Percentiles rank a stretch among this genome's conserved stretches.
Conservation (phyloP, 2,888 invertebrate genomes). For the Esperia sulphurella region DNA sequence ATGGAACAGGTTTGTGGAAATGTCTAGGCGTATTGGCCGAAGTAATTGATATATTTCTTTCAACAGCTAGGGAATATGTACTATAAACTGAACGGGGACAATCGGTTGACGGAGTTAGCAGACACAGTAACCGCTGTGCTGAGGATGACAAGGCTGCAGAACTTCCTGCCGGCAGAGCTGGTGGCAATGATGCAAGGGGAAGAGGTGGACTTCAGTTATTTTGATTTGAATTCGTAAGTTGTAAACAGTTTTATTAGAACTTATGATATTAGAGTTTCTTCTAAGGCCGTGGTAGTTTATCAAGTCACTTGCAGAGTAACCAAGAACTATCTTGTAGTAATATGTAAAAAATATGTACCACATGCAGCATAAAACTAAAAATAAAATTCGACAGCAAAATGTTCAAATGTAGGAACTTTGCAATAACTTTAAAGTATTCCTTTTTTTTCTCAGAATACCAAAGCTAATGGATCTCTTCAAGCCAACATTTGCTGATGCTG, state of each 20-base stretch:
- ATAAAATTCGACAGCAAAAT: too few relatives aligned
- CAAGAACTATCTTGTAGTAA: too few relatives aligned
- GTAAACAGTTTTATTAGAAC: not conserved
- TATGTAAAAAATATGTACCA: too few relatives aligned
- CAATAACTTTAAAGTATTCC: too few relatives aligned
- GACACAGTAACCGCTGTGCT: conserved; percentile 61
- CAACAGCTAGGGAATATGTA: conserved; percentile 67
- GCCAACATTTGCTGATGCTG: conserved; percentile 59
- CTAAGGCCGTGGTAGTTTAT: not conserved
- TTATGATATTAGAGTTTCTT: not conserved
- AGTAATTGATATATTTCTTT: too few relatives aligned
- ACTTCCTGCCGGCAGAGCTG: conserved; percentile 72
- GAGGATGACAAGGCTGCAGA: conserved; percentile 56
- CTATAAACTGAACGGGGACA: conserved; percentile 69
- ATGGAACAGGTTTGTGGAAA: too few relatives aligned
- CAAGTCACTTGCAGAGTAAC: too few relatives aligned
- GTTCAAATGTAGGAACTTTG: too few relatives aligned
- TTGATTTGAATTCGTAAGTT: conserved; percentile 59
- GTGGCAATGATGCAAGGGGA: conserved; percentile 35
- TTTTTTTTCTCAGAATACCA: conserved; percentile 46
- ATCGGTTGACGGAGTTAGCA: conserved; percentile 56
- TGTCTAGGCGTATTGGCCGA: too few relatives aligned
- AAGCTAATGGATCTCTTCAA: conserved; percentile 56
- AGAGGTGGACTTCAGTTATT: conserved; percentile 53
- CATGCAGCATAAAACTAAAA: too few relatives aligned